A percentile compares a stretch with the other conserved stretches of the same genome.
Conservation (phyloP, 1,140 invertebrate genomes). For the Nephotettix cincticeps region DNA sequence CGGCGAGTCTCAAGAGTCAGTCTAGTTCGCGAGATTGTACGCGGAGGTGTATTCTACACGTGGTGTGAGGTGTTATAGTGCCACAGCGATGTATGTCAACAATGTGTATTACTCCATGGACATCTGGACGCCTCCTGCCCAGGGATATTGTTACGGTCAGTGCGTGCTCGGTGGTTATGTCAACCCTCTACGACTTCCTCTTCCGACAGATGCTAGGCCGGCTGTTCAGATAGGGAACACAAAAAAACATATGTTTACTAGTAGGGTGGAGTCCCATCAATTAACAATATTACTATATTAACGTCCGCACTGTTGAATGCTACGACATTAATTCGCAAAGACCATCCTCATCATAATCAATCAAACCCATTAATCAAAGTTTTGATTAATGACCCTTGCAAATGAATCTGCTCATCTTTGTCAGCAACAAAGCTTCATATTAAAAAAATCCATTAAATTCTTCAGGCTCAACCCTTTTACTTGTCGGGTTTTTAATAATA, state of each 20-base stretch:
- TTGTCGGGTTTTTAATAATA: too few relatives aligned
- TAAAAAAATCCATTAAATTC: too few relatives aligned
- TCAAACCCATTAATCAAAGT: too few relatives aligned
- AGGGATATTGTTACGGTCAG: neutral
- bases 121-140: neutral
- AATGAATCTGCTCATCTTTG: too few relatives aligned
- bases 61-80: neutral
- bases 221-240: neutral
- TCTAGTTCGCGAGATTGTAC: neutral
- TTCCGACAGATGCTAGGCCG: neutral
- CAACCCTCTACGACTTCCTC: neutral
- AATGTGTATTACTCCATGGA: neutral
- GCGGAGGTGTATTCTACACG: neutral
- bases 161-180: neutral
- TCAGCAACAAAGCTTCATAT: too few relatives aligned
- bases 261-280: neutral
- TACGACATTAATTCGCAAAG: too few relatives aligned
- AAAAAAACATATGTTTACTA: neutral
- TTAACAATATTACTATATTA: neutral
- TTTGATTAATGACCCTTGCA: too few relatives aligned
- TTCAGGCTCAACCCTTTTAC: too few relatives aligned
- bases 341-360: too few relatives aligned
- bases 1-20: neutral
- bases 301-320: too few relatives aligned
- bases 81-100: neutral